Evolutionary conservation across 2,113 vertebrate genomes (phyloP), one percentile per base, ranked within the genome.

Genomic region (Myanophis thanlyinensis): DNA sequence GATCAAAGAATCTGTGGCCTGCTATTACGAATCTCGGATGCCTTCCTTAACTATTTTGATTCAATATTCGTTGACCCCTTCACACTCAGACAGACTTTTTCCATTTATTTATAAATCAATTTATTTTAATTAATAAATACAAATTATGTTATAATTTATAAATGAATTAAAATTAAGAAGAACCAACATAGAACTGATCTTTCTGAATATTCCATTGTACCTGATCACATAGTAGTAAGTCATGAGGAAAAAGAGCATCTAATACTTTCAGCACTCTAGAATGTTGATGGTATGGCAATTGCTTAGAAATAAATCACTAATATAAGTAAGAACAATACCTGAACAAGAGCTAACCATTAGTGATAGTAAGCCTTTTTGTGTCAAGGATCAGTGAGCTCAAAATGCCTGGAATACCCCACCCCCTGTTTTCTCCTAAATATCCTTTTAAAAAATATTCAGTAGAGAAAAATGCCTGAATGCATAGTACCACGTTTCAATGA

Each of bases 191-290:
- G 6, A 91, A 56, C 4, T n/a, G 35, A 30, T 88, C 89, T 84
- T 35, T 46, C 9, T 2, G 8, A 7, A 47, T 8, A 53, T 23
- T 3, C n/a, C 12, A 47, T 46, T 9, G 44, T 49, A 25, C 92
- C 52, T 49, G 93, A 48, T 85, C 90, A 23, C 0, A 51, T 25
- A 93, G 87, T 92, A 91, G n/a, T 44, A 91, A 53, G 54, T 93
- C 47, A 95, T 53, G 91, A 9, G n/a, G 89, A 8, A 94, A 90
- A 95, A 52, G 67, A 91, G 47, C 93, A 90, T 93, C 53, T 52
- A 89, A 49, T 89, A 94, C 46, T 91, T 87, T 25, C 8, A 89
- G n/a, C 48, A 87, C 12, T 49, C 59, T 73, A 87, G n/a, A 47
- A 86, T 20, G 23, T 5, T 59, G 15, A 30, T 47, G 47, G 52